Evolutionary conservation across 2,888 invertebrate genomes (phyloP).

Genomic region (Drosophila paranaensis): DNA sequence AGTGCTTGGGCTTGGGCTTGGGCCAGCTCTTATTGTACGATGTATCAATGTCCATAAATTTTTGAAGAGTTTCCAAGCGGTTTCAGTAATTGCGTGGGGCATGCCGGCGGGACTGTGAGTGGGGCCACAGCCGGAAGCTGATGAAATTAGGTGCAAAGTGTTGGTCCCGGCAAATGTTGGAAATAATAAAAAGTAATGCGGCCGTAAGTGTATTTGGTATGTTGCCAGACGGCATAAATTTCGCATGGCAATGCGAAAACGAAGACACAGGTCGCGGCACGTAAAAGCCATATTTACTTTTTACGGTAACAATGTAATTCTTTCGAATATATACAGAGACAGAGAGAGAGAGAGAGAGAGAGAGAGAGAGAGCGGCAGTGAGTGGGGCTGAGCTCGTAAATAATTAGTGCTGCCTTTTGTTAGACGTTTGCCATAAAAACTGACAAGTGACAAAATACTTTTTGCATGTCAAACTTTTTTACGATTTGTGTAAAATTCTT

Average conservation of each 20-base stretch:
- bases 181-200: constrained; percentile 53
- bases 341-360: background rate
- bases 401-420: constrained; percentile 65
- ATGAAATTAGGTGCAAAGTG: constrained; percentile 71
- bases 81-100: constrained; percentile 43
- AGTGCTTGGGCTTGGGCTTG: constrained; percentile 19
- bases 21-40: constrained; percentile 9
- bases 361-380: background rate
- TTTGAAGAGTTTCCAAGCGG: constrained; percentile 52
- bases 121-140: constrained; percentile 35
- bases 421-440: constrained; percentile 35
- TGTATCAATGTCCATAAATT: constrained; percentile 59
- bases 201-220: constrained; percentile 35
- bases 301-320: constrained; percentile 65
- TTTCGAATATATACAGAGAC: background rate
- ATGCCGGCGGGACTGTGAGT: background rate
- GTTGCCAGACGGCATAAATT: constrained; percentile 47
- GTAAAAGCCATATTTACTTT: constrained; percentile 67
- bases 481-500: constrained; percentile 52
- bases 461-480: constrained; percentile 44
- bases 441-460: constrained; percentile 37
- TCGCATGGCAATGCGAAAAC: constrained; percentile 27
- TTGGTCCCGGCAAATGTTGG: constrained; percentile 47
- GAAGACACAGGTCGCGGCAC: constrained; percentile 40
- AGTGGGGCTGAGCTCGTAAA: constrained; percentile 56